Evolutionary conservation across 2,888 invertebrate genomes (phyloP).

Genomic region (Lymantria dispar): DNA sequence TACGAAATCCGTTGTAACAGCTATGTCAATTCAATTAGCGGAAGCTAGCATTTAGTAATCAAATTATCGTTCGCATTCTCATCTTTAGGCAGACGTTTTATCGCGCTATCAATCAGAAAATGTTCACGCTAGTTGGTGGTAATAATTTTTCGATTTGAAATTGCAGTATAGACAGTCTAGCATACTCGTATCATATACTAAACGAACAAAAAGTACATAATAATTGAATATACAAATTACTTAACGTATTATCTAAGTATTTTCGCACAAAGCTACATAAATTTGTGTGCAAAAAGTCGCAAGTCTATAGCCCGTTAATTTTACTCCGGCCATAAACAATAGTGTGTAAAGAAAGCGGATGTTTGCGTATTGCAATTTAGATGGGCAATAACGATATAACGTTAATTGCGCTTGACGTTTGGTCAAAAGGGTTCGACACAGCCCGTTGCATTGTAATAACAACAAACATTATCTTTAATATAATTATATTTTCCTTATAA

Average conservation of each 20-base stretch:
- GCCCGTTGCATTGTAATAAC: conserved; percentile 35
- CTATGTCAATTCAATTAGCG: too few relatives aligned
- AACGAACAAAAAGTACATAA: too few relatives aligned
- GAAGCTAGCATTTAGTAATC: too few relatives aligned
- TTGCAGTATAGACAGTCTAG: too few relatives aligned
- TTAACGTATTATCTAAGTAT: conserved; percentile 4
- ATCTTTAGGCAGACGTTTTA: too few relatives aligned
- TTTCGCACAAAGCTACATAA: neutral
- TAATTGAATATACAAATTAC: too few relatives aligned
- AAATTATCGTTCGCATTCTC: too few relatives aligned
- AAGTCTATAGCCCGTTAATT: conserved; percentile 28
- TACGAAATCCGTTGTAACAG: too few relatives aligned
- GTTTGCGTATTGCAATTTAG: conserved; percentile 74
- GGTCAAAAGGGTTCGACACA: conserved; percentile 27
- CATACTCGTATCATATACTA: too few relatives aligned
- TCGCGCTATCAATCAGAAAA: too few relatives aligned
- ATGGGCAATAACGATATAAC: conserved; percentile 64
- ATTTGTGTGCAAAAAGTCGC: neutral
- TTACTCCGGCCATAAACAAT: conserved; percentile 33
- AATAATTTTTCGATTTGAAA: too few relatives aligned
- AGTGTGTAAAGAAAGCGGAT: conserved; percentile 62
- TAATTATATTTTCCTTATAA: conserved; percentile 27
- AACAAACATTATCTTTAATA: conserved; percentile 31
- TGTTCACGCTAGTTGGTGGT: too few relatives aligned
- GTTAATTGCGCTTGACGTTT: conserved; percentile 65